Evolutionary conservation across 2,797 vertebrate species (phyloP), one percentile per base, ranked within the genome.

Genomic region (Argentina silus): DNA sequence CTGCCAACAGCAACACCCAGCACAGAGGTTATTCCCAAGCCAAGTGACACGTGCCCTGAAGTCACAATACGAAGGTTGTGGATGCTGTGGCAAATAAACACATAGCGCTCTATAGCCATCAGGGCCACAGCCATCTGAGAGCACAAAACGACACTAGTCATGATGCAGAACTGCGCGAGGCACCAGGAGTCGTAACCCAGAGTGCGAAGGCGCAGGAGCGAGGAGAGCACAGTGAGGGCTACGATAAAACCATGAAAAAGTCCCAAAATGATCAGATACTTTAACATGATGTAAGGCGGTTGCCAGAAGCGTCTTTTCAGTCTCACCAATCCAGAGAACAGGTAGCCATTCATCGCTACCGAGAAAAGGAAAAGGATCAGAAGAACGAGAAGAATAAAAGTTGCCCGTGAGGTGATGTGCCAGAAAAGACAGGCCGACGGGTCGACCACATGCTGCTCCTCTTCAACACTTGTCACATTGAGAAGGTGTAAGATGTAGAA

Each of bases 1-100:
- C 23, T 57, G 23, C 55, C 19, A 5, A 57, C 55, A 23, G 5
- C 23, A 19, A 19, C 55, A 23, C 55, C 23, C 9, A 57, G 55
- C 7, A 21, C 55, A 17, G 17, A 57, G 55, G 23, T 10, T 4
- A 57, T 7, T 3, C 3, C 9, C 19, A 57, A 9, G 19, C 17
- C 55, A 57, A 23, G 55, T 19, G 7, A 8, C 55, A 17, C 19
- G 11, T 10, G 19, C 55, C 9, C 23, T 17, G 55, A 10, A 10
- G 55, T 57, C 55, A 57, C 3, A 2, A 17, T 57, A 19, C 55
- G 3, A 17, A 57, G 55, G 9, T 57, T 19, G 9, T 23, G 55
- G 55, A 57, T 57, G 55, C 55, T 23, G 19, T 57, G 19, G 9
- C 55, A 57, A 21, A 57, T 57, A 23, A 57, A 57, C 55, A 57